Base-by-base conservation (phyloP, 2,888 invertebrate genomes). In the Lumbricus terrestris region DNA sequence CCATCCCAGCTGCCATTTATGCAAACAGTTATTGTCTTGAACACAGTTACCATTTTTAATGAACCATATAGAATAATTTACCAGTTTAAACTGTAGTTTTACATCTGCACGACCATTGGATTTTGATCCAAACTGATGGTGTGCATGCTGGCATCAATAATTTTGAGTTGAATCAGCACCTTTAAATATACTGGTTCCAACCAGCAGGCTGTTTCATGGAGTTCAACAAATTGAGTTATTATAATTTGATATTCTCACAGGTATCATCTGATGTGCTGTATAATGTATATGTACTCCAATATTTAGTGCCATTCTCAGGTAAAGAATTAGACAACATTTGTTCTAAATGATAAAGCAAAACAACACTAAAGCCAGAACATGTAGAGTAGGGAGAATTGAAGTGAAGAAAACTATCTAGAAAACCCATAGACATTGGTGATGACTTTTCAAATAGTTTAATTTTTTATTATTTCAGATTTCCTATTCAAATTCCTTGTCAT, bases 401-500 rank as follows among this genome's bases (percentile, higher is more conserved):
- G 13, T n/a, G 1, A n/a, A n/a, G n/a, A 69, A n/a, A 29, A 69
- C 0, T n/a, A 11, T 40, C 8, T 11, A n/a, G 69, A 3, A 47
- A 47, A 47, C 2, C 47, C 23, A 20, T 4, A 47, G 47, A 13
- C 69, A 69, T 69, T 47, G 29, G 29, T 29, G 69, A 69, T 69
- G 69, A 69, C n/a, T 69, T 69, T n/a, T 69, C 29, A 69, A 11
- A n/a, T 69, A n/a, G 69, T n/a, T 69, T 69, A 69, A 69, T 13
- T n/a, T 3, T 85, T 85, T 6, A n/a, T 47, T 91, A 54, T 93
- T 93, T 88, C 91, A 95, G 97, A 97, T 96, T 97, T 97, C 94
- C 96, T 97, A 92, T 97, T 97, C 95, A 97, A 97, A 96, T 97
- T 97, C 95, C 95, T 97, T 92, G 97, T 97, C 42, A 97, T 97